Base-by-base conservation (phyloP, 37 sponge, comb jelly and placozoan genomes). In the Agelas oroides region DNA sequence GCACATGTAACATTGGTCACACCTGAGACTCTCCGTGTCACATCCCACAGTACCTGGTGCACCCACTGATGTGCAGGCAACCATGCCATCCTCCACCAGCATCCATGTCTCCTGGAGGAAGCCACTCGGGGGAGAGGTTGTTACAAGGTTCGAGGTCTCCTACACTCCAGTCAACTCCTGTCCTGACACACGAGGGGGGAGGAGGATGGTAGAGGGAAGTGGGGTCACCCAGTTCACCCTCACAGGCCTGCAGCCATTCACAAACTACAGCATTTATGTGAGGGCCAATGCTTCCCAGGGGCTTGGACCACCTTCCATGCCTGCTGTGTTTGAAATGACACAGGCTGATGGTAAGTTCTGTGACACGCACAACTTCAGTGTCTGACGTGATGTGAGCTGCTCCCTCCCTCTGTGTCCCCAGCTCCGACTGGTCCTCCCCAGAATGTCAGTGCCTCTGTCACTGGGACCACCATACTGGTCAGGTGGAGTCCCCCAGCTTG, bases 391-490 rank as follows among this genome's bases (percentile, higher is more conserved):
- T 28, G 3, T 60, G 53, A 27, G 1, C 5, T 70, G 31, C 32
- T 33, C 39, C 46, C 21, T 65, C 53, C 0, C 59, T 15, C 59
- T 59, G 70, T 53, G 38, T 71, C 24, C 41, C 17, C 60, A 78
- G 79, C 40, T 37, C 79, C 79, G 15, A 57, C 71, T 41, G 80
- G 73, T 1, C 65, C 80, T 28, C 80, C 87, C 21, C 38, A 64
- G 64, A 61, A 6, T 87, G 80, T 70, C 61, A 56, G 25, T 53
- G 34, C 60, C 65, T 34, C 36, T 20, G 28, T 54, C 40, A 59
- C 18, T 63, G 39, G 71, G 0, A 37, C 20, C 38, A 35, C 24
- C 23, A 78, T 87, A 30, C 5, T 21, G 32, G 53, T 87, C 53
- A 54, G 56, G 28, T 87, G 87, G 87, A n/a, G 19, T 1, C 65